Evolutionary conservation across 2,888 invertebrate genomes (phyloP).

Genomic region (Scrobipalpa costella): DNA sequence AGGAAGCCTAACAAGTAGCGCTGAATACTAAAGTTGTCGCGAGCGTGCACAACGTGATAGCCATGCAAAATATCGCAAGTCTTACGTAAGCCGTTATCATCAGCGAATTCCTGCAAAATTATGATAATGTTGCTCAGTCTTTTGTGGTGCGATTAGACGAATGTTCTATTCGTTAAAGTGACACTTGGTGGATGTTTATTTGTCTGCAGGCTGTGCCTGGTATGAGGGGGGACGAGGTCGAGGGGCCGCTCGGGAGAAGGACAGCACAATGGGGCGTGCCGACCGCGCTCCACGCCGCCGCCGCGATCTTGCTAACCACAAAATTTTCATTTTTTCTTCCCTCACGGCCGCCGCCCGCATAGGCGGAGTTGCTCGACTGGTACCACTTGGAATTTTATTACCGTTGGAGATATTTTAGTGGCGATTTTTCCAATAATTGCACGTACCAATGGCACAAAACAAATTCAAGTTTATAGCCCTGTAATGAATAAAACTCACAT

Average conservation of each 20-base stretch:
- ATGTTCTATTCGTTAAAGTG: not conserved
- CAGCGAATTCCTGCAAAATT: constrained; percentile 62
- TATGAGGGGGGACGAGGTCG: not conserved
- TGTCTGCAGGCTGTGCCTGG: constrained; percentile 8
- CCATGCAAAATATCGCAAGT: constrained; percentile 54
- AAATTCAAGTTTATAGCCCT: constrained; percentile 26
- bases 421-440: constrained; percentile 42
- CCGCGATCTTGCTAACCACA: constrained; percentile 58
- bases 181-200: not conserved
- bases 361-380: constrained; percentile 48
- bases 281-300: constrained; percentile 42
- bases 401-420: constrained; percentile 47
- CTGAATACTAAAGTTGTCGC: constrained; percentile 56
- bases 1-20: constrained; percentile 45
- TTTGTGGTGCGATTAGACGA: constrained; percentile 10
- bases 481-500: constrained; percentile 25
- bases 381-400: constrained; percentile 56
- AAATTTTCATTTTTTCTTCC: constrained; percentile 57
- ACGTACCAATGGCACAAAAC: constrained; percentile 30
- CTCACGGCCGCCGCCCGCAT: constrained; percentile 61
- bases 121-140: constrained; percentile 37
- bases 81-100: constrained; percentile 56
- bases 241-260: constrained; percentile 23
- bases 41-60: constrained; percentile 52
- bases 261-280: constrained; percentile 41